Evolutionary conservation across 2,113 vertebrate species (phyloP).

Genomic region (Anolis sagrei): DNA sequence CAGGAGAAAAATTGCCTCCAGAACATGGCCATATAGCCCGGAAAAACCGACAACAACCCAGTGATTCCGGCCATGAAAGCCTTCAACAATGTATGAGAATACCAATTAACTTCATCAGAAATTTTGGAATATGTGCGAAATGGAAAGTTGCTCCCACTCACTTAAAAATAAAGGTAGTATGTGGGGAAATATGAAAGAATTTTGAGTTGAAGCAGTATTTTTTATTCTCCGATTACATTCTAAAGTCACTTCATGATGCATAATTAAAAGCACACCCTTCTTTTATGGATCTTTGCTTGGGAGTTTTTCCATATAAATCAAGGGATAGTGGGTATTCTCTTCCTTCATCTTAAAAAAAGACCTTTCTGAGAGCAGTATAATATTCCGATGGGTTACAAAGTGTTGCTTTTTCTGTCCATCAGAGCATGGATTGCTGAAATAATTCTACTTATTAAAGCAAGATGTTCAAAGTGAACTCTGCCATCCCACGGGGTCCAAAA

Average conservation of each 20-base stretch:
- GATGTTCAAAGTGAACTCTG: constrained; percentile 46
- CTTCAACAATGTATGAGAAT: constrained; percentile 60
- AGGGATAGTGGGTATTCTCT: constrained; percentile 37
- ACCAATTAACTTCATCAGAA: constrained; percentile 64
- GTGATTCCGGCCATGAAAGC: too few species aligned
- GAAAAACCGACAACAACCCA: too few species aligned
- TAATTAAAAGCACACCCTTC: constrained; percentile 7
- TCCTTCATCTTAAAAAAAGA: constrained; percentile 1
- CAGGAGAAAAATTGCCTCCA: too few species aligned
- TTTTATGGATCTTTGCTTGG: constrained; percentile 36
- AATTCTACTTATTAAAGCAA: constrained; percentile 62
- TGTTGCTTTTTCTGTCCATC: constrained; percentile 26
- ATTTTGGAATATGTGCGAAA: constrained; percentile 52
- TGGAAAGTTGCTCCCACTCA: constrained; percentile 23
- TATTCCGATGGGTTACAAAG: constrained; percentile 31
- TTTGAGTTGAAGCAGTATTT: constrained; percentile 8
- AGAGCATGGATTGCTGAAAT: constrained; percentile 50
- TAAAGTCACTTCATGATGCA: not conserved
- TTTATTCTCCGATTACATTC: not conserved
- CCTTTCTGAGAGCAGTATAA: constrained; percentile 36
- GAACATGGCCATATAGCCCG: too few species aligned
- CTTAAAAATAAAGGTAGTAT: constrained; percentile 38
- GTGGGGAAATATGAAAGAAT: constrained; percentile 21
- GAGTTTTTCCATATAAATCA: constrained; percentile 10
- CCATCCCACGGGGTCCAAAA: not conserved